Base-by-base conservation (phyloP, 2,888 invertebrate species). In the Hypena proboscidalis region DNA sequence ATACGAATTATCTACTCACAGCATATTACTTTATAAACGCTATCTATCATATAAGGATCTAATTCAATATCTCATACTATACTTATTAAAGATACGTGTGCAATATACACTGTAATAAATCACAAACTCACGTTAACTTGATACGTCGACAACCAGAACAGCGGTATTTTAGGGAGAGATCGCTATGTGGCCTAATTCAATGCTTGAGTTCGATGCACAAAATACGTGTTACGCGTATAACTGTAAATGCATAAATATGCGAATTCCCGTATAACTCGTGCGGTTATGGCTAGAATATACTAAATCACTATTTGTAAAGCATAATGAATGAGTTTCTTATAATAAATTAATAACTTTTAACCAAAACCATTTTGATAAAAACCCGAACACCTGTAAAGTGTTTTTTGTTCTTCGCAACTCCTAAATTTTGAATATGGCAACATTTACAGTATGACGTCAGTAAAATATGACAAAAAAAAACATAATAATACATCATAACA, bases 151-250 rank as follows among this genome's bases (percentile, higher is more conserved):
- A 90, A 75, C 87, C 89, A 87, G 88, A 90, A 85, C 90, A 90
- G 91, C 91, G 91, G 91, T 91, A 91, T 90, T 90, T 91, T 89
- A 91, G 91, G 91, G 91, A 91, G 91, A 91, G 90, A 91, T 91
- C 90, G 91, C 91, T 91, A 91, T 91, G 91, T 91, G 91, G 91
- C 91, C 91, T 91, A 91, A 91, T 91, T 91, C 90, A 87, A 87
- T 86, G 86, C 86, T 86, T 77, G 78, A 89, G 85, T 90, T 90
- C 85, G 88, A 89, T 90, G 88, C 90, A 90, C 90, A 90, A 90
- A 89, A 90, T 90, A 90, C 89, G 90, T 90, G 90, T 90, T 90
- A 89, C 88, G 83, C 85, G 88, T 82, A 78, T 90, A 90, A 90
- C 90, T 90, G 90, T 90, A 90, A 90, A 90, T 83, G 78, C 83